phyloP scores from a whole-genome alignment of 2,113 vertebrate genomes.

The Ceyx melanurus region DNA sequence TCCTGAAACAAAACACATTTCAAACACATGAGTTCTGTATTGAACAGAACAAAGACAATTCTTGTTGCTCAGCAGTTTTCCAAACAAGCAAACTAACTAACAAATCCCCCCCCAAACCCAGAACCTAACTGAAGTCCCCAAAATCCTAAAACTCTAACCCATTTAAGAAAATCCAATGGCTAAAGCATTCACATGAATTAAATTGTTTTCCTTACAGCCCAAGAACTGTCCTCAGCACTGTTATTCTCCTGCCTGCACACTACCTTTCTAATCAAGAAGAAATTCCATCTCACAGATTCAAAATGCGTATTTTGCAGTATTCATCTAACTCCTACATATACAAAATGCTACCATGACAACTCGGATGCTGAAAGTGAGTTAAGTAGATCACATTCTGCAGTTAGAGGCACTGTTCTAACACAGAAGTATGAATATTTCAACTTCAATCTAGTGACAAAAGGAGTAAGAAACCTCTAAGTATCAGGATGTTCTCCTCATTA shows the following conservation, averaged over 20 bases:
- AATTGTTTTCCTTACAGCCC: not conserved
- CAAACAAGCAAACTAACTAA: not conserved
- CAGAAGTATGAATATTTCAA: not conserved
- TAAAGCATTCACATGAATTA: not conserved
- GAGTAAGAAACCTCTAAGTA: fast-evolving
- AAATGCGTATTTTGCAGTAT: not conserved
- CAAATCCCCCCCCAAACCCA: fast-evolving
- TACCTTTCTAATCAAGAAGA: not conserved
- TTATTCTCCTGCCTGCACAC: not conserved
- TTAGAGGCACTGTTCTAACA: not conserved
- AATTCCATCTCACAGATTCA: not conserved
- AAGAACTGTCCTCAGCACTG: not conserved
- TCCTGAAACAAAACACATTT: not conserved
- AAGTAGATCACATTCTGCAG: not conserved
- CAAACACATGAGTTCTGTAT: not conserved
- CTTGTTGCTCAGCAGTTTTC: not conserved
- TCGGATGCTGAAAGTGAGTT: not conserved
- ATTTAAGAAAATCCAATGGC: not conserved
- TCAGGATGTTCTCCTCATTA: not conserved
- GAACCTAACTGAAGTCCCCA: not conserved
- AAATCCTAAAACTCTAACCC: not conserved
- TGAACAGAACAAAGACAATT: not conserved
- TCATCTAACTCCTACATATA: not conserved
- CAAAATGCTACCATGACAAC: slow-evolving; percentile 23
- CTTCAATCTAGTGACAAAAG: not conserved